Percentiles rank a stretch among this genome's conserved stretches.
Conservation (phyloP, 2,797 vertebrate species). For the Harpagifer antarcticus region DNA sequence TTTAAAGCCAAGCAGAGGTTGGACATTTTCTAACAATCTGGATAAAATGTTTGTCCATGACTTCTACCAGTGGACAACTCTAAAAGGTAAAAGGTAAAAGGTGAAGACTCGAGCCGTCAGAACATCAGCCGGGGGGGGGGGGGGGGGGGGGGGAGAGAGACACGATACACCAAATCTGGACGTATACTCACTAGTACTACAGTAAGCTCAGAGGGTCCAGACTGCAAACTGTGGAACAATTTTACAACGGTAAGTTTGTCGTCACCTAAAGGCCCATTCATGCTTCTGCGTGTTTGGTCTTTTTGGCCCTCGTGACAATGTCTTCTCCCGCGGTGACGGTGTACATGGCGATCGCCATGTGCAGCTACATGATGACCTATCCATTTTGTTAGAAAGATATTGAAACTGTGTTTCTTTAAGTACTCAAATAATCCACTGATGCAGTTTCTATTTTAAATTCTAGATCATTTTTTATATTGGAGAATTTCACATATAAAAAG, state of each 20-base stretch:
- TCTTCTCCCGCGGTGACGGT: no score
- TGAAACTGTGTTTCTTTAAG: background rate
- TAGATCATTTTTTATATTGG: background rate
- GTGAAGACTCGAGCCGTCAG: background rate
- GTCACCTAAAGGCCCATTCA: background rate
- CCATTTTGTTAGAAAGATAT: background rate
- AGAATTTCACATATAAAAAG: conserved; percentile 5
- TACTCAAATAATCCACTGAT: background rate
- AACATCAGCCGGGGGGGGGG: no score
- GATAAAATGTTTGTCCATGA: background rate
- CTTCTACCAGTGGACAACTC: background rate
- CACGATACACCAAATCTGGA: no score
- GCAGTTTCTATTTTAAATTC: background rate
- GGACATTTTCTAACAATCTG: background rate
- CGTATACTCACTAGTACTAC: background rate
- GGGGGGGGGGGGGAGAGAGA: no score
- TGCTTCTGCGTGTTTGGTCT: no score
- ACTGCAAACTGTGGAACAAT: background rate
- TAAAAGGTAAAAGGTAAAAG: background rate
- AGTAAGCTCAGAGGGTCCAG: background rate
- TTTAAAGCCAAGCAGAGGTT: background rate
- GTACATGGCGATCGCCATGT: background rate
- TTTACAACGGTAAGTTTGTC: background rate
- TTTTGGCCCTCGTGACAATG: no score
- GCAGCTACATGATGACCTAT: no score